Conservation (phyloP, 2,888 invertebrate species). For the Tiliacea citrago region DNA sequence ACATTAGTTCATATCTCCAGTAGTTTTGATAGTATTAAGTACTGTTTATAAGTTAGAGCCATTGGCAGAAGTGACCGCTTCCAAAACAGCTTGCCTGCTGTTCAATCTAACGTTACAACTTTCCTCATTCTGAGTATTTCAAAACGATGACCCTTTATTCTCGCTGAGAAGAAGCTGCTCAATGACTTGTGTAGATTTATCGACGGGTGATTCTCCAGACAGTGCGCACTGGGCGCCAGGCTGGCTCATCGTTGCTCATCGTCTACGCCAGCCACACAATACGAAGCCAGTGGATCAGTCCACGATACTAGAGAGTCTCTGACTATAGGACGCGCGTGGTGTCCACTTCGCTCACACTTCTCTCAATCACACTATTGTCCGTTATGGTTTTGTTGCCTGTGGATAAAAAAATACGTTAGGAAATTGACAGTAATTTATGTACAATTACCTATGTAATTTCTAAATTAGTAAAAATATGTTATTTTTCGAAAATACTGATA, state of each 20-base stretch:
- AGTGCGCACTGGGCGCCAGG: conserved; percentile 24
- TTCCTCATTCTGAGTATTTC: conserved; percentile 46
- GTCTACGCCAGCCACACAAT: conserved; percentile 56
- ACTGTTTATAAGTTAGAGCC: conserved; percentile 5
- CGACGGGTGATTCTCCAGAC: conserved; percentile 27
- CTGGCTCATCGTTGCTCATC: conserved; percentile 32
- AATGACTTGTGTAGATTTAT: conserved; percentile 32
- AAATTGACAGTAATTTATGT: background rate
- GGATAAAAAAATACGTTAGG: conserved; percentile 63
- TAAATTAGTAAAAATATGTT: background rate
- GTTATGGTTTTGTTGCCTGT: conserved; percentile 85
- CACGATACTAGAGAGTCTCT: conserved; percentile 75
- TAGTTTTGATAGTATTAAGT: conserved; percentile 13
- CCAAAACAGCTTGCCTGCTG: conserved; percentile 1
- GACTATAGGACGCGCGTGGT: conserved; percentile 82
- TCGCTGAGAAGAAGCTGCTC: conserved; percentile 38
- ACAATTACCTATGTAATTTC: background rate
- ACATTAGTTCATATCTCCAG: background rate
- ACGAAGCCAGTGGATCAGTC: conserved; percentile 68
- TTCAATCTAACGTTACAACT: conserved; percentile 15
- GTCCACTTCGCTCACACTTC: conserved; percentile 76
- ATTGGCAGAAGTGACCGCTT: conserved; percentile 24
- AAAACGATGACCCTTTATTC: conserved; percentile 48
- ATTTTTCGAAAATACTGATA: background rate
- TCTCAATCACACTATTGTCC: conserved; percentile 85